Evolutionary conservation across 2,888 invertebrate species (phyloP), one percentile per base, ranked within the genome.

Genomic region (Hetaerina titia): DNA sequence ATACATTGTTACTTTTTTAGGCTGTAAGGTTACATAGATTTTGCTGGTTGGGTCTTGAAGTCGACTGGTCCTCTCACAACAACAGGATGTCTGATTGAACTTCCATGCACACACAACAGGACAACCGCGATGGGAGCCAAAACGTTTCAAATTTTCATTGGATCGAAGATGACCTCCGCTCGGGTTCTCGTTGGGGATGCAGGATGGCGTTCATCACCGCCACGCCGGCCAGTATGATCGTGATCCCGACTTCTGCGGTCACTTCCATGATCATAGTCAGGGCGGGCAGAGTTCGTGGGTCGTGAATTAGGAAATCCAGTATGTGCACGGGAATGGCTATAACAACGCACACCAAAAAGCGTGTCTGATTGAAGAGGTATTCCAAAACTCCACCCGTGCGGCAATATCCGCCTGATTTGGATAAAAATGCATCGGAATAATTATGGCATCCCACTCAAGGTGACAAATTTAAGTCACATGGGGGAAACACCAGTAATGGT

Each of bases 201-300:
- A 92, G 13, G 31, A 92, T 56, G 69, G 56, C 56, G n/a, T 64
- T 57, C 69, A 92, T 13, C 22, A 92, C 1, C 56, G 92, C 74
- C 45, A 92, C 92, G 15, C 92, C 64, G 15, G 92, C 56, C 2
- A 92, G 92, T 6, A 92, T 57, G 22, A 92, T 56, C 7, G 69
- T 45, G 11, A 92, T 92, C 5, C 69, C 92, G 13, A 92, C 22
- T 19, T 92, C 92, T 11, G 92, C 92, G n/a, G 2, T 9, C 56
- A 69, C 92, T 56, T 92, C 92, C 19, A 92, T 8, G 2, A 92
- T 13, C 11, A 92, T 92, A 7, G 15, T 9, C 15, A 92, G 9
- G 6, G 69, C 92, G 22, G 17, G n/a, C 45, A 56, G 22, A 7
- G 57, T n/a, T 8, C 92, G 69, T 1, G 56, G 22, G n/a, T 74